Evolutionary conservation across 2,888 invertebrate species (phyloP), one percentile per base, ranked within the genome.

Genomic region (Leptopilina drosophilae): DNA sequence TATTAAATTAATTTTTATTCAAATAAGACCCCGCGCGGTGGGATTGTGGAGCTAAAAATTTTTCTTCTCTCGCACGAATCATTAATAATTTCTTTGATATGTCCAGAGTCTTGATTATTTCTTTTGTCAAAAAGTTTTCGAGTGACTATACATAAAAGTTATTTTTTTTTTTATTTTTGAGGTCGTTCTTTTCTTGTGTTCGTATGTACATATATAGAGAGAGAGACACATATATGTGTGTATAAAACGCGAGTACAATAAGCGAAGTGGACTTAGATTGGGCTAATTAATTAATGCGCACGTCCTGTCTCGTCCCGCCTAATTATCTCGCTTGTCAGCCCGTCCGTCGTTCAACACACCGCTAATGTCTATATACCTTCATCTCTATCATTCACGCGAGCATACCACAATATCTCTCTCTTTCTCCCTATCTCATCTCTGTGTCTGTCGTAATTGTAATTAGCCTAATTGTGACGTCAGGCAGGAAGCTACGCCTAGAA

Each of bases 201-300:
- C 49, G 49, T 12, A 2, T 49, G 2, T 49, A 49, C 11, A 20
- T 20, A 20, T 20, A 20, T 20, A 20, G 20, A 20, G 20, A 20
- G 20, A 46, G 46, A 33, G 8, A 9, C 46, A 4, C 3, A 49
- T 49, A 2, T 49, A 5, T 42, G 8, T 12, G 49, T 49, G 11
- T 49, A 49, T 83, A 80, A 80, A 83, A 86, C 88, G 86, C 85
- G 83, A 84, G 86, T 84, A 85, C 87, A 89, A 89, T 88, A 86
- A 89, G 87, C 88, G 87, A 87, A 90, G 89, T 89, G 87, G 88
- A 87, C 90, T 90, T 91, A 90, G 90, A 91, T 91, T 91, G 90
- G 89, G 89, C 89, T 90, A 91, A 91, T 91, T 91, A 91, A 91
- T 91, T 90, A 91, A 91, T 90, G 90, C 90, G 90, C 90, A 91